Evolutionary conservation across 2,888 invertebrate genomes (phyloP).

Genomic region (Boloria euphrosyne): DNA sequence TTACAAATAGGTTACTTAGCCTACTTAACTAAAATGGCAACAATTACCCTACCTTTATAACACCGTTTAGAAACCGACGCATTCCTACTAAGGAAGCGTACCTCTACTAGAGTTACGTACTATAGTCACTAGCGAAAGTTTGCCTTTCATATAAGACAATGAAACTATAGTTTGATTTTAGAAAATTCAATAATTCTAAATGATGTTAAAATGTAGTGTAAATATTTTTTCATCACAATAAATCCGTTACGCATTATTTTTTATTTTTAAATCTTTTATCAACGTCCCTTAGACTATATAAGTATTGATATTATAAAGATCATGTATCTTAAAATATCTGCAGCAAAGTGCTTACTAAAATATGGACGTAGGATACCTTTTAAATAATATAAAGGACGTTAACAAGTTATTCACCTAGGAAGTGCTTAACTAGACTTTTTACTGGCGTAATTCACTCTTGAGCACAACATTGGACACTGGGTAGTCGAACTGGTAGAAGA

Average conservation of each 20-base stretch:
- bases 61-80: constrained; percentile 49
- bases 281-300: no score
- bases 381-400: background rate
- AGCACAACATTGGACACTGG: constrained; percentile 80
- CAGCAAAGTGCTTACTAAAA: no score
- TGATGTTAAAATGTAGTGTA: constrained; percentile 4
- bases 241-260: no score
- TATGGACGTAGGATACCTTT: no score
- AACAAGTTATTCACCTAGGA: background rate
- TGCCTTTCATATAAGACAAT: no score
- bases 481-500: constrained; percentile 88
- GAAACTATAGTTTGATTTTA: no score
- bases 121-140: constrained; percentile 5
- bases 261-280: no score
- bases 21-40: constrained; percentile 69
- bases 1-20: constrained; percentile 46
- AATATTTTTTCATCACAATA: constrained; percentile 9
- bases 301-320: no score
- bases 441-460: constrained; percentile 54
- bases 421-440: constrained; percentile 1
- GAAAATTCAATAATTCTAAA: background rate
- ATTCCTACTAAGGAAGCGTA: constrained; percentile 16
- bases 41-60: constrained; percentile 50
- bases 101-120: background rate
- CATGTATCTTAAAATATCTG: no score